Evolutionary conservation across 2,113 vertebrate species (phyloP).

Genomic region (Aptenodytes forsteri): DNA sequence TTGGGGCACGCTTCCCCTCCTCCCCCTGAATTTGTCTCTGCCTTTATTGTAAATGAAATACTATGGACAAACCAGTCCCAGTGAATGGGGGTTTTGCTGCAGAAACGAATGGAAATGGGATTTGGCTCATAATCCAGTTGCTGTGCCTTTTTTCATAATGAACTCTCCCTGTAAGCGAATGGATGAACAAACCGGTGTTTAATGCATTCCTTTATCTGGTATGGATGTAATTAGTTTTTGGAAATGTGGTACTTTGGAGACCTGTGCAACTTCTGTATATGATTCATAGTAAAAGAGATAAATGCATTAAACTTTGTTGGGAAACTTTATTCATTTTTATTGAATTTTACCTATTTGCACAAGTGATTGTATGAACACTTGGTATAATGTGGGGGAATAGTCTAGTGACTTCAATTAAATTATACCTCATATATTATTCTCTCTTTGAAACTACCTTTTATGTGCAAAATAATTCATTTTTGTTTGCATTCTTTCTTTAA

Average conservation of each 20-base stretch:
- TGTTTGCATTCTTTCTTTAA: not conserved
- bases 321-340: constrained; percentile 19
- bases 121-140: not conserved
- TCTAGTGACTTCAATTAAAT: constrained; percentile 20
- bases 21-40: not conserved
- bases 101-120: not conserved
- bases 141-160: not conserved
- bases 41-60: not conserved
- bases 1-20: fast-evolving
- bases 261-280: not conserved
- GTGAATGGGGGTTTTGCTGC: not conserved
- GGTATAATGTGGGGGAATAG: not conserved
- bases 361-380: not conserved
- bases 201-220: constrained; percentile 7
- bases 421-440: not conserved
- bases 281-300: constrained; percentile 13
- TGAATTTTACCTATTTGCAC: not conserved
- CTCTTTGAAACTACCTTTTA: not conserved
- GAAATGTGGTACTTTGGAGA: not conserved
- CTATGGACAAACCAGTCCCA: not conserved
- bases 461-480: not conserved
- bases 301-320: not conserved
- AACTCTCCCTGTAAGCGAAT: not conserved
- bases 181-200: not conserved
- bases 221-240: not conserved